phyloP scores from a whole-genome alignment of 30 jellyfish, hydroid and myxozoan genomes.

The Rhopilema esculentum region DNA sequence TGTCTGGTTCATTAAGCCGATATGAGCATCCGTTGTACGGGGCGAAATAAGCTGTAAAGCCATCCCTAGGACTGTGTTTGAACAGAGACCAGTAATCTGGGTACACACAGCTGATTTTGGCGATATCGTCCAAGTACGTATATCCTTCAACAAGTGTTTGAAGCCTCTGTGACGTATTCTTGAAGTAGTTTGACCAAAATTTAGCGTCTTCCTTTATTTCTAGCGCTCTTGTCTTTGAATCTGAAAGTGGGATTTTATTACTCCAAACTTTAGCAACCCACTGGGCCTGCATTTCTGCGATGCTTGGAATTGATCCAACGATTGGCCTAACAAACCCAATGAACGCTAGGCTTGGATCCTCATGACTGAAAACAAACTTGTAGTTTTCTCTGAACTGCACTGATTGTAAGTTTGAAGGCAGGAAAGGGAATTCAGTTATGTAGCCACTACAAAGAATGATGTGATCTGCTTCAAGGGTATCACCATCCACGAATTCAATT shows the following conservation, averaged over 20 bases:
- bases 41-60: constrained; percentile 79
- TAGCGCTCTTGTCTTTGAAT: constrained; percentile 19
- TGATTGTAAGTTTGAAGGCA: constrained; percentile 29
- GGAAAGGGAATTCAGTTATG: constrained; percentile 70
- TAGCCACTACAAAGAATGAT: constrained; percentile 91
- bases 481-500: constrained; percentile 73
- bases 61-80: constrained; percentile 71
- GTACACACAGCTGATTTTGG: constrained; percentile 69
- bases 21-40: constrained; percentile 86
- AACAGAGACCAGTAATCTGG: constrained; percentile 88
- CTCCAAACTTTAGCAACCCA: constrained; percentile 83
- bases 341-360: constrained; percentile 80
- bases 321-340: constrained; percentile 91
- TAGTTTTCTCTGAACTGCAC: constrained; percentile 59
- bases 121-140: constrained; percentile 79
- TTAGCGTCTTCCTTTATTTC: constrained; percentile 55
- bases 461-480: constrained; percentile 62
- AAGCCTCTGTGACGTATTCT: constrained; percentile 81
- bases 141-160: constrained; percentile 87
- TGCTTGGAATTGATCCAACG: constrained; percentile 92
- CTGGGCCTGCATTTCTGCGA: constrained; percentile 87
- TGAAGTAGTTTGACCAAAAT: constrained; percentile 79
- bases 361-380: constrained; percentile 69
- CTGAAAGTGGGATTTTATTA: constrained; percentile 58
- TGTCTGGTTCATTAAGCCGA: constrained; percentile 76